Conservation (phyloP, 1,140 invertebrate genomes). For the Papilio polytes region DNA sequence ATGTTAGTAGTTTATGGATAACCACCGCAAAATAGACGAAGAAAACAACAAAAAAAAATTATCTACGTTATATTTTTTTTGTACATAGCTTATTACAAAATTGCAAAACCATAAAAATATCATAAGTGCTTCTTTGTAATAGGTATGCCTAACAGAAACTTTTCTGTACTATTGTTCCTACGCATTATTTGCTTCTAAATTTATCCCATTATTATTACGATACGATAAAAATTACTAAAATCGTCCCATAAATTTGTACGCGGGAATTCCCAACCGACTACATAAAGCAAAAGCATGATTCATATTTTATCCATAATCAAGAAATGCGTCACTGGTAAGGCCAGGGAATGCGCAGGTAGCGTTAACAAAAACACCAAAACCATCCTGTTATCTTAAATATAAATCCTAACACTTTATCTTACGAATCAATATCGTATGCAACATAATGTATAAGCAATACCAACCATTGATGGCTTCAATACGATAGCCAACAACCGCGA, state of each 20-base stretch:
- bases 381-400: background rate
- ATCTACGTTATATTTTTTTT: too few relatives aligned
- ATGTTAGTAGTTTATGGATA: background rate
- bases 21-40: too few relatives aligned
- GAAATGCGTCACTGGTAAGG: conserved; percentile 52
- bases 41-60: too few relatives aligned
- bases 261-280: conserved; percentile 64
- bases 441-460: background rate
- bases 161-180: background rate
- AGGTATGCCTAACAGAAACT: background rate
- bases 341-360: conserved; percentile 28
- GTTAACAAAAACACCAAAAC: conserved; percentile 24
- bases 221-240: conserved; percentile 32
- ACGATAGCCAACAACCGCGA: conserved; percentile 32
- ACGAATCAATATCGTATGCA: conserved; percentile 6
- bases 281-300: conserved; percentile 52
- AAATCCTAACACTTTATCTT: conserved; percentile 1
- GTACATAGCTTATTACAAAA: too few relatives aligned
- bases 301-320: conserved; percentile 57
- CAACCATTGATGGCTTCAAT: conserved; percentile 9
- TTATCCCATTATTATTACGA: background rate
- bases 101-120: too few relatives aligned
- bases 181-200: background rate
- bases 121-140: too few relatives aligned
- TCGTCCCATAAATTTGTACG: conserved; percentile 52